Base-by-base conservation (phyloP, 1,140 invertebrate genomes). In the Ganaspis sp. region DNA sequence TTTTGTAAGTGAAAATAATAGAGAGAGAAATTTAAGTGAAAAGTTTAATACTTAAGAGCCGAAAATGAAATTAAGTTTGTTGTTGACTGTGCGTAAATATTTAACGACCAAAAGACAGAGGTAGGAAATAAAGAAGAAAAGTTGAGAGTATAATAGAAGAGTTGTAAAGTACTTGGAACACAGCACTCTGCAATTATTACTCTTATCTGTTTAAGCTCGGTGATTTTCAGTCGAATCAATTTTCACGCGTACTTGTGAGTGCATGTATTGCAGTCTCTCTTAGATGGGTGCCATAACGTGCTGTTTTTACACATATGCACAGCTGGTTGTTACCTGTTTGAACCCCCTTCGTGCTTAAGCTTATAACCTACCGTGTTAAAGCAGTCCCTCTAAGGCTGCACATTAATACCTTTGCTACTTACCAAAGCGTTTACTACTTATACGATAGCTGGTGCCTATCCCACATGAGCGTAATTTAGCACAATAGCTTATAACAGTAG, bases 181-280 rank as follows among this genome's bases (percentile, higher is more conserved):
- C 53, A 73, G 64, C 17, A 11, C 58, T 73, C 49, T 38, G 70
- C 49, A 72, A 80, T 77, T 76, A 73, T 80, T 54, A 37, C 69
- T 26, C n/a, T 45, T 84, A 84, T 80, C 82, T 74, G 70, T 86
- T 86, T 75, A 85, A 82, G 79, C 77, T 64, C 45, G 70, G 53
- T 76, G 81, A 26, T 64, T 29, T 29, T 64, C 54, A 64, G 54
- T 64, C 9, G 23, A 12, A 34, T 64, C 23, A 29, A 29, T 64
- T 64, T 34, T 64, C 54, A 29, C 11, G 26, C 26, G 23, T 64
- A 1, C 21, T 64, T 3, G 21, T 34, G 5, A 11, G 23, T 64
- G 12, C 23, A 29, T 34, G 1, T n/a, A 29, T 64, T 8, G 19
- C 17, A 21, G 9, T 23, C 9, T 1, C 9, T 34, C 2, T 9